A percentile compares a stretch with the other conserved stretches of the same genome.
phyloP scores from a whole-genome alignment of 2,797 vertebrate genomes.

The Thaleichthys pacificus region DNA sequence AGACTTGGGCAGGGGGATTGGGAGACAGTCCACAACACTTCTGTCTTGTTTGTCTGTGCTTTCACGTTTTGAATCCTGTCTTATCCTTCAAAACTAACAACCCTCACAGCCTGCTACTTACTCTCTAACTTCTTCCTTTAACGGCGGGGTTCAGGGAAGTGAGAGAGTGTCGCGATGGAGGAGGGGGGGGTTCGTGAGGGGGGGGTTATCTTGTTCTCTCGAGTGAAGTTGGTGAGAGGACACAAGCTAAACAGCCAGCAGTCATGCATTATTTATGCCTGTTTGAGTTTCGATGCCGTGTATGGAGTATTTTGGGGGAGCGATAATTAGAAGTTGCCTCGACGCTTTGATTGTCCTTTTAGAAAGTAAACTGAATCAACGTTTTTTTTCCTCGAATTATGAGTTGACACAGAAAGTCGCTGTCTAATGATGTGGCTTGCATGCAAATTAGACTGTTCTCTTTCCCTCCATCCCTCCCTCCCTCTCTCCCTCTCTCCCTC shows the following conservation, averaged over 20 bases:
- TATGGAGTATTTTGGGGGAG: constrained; percentile 10
- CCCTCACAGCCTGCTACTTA: constrained; percentile 1
- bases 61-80: background rate
- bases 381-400: constrained; percentile 4
- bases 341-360: constrained; percentile 22
- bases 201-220: background rate
- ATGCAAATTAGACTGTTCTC: constrained; percentile 29
- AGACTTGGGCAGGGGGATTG: background rate
- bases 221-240: constrained; percentile 6
- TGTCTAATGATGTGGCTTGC: constrained; percentile 37
- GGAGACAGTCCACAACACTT: background rate
- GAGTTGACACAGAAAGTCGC: constrained; percentile 14
- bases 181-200: background rate
- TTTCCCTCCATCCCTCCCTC: background rate
- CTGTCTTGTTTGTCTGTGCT: constrained; percentile 22
- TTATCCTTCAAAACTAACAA: constrained; percentile 22
- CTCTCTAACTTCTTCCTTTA: background rate
- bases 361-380: constrained; percentile 26
- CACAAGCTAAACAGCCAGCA: constrained; percentile 3
- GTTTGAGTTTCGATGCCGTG: constrained; percentile 5
- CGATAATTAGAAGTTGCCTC: constrained; percentile 33
- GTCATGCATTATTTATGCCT: constrained; percentile 26
- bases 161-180: background rate
- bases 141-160: background rate
- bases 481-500: background rate